phyloP scores from a whole-genome alignment of 2,888 invertebrate genomes.

The Microctonus brassicae region DNA sequence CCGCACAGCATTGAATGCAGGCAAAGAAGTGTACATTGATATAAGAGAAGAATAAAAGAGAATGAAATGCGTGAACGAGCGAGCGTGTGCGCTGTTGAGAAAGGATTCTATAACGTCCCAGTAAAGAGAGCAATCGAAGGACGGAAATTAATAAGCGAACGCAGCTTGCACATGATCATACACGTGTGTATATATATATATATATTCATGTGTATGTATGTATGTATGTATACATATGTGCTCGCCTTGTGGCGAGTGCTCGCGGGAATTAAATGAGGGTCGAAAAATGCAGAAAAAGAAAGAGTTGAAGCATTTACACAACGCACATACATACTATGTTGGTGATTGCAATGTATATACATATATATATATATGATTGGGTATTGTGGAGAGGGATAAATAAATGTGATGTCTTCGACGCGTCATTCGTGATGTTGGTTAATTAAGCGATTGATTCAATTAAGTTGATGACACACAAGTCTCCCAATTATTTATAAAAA shows the following conservation, averaged over 20 bases:
- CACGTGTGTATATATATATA: constrained; percentile 54
- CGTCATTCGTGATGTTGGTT: constrained; percentile 40
- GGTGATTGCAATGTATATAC: too few relatives aligned
- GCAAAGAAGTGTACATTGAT: constrained; percentile 14
- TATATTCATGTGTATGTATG: constrained; percentile 55
- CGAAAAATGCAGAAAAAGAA: constrained; percentile 12
- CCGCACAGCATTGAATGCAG: background rate
- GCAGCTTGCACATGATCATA: constrained; percentile 47
- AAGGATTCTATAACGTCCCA: constrained; percentile 34
- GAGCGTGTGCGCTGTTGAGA: constrained; percentile 23
- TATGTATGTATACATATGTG: constrained; percentile 28
- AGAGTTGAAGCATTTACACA: constrained; percentile 13
- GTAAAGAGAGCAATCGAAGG: constrained; percentile 31
- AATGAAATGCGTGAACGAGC: constrained; percentile 41
- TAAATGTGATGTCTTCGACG: constrained; percentile 40
- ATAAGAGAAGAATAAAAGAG: constrained; percentile 29
- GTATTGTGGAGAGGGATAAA: constrained; percentile 36
- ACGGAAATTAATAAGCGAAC: constrained; percentile 35
- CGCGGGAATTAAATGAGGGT: constrained; percentile 40
- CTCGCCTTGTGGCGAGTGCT: constrained; percentile 24
- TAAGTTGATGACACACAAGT: constrained; percentile 26
- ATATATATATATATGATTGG: background rate
- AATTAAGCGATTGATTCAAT: constrained; percentile 42
- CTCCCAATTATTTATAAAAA: constrained; percentile 37
- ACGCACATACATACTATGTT: constrained; percentile 1